These are phyloP conservation scores for Raphicerus campestris DNA, from an alignment of 2,113 vertebrate species.

Conservation along the genomic window DNA sequence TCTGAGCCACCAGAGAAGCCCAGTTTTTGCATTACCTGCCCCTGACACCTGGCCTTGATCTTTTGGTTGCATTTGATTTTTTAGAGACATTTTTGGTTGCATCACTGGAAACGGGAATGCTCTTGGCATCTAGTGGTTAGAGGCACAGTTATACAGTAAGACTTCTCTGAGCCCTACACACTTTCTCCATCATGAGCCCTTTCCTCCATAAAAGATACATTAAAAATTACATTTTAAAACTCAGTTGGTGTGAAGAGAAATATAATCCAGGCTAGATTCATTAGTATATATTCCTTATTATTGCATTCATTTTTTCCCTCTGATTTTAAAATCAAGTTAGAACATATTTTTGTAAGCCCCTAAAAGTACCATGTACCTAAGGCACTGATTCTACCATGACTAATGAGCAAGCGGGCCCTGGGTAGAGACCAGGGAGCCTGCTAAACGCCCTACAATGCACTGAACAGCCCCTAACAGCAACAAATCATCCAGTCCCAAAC, in stretches of 20 bases:
- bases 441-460: accelerated
- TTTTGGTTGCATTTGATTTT: background rate
- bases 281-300: background rate
- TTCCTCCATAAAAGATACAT: background rate
- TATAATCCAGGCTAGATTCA: background rate
- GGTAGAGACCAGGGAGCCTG: background rate
- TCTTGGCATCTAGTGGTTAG: background rate
- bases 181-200: background rate
- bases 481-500: background rate
- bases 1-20: background rate
- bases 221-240: background rate
- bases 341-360: background rate
- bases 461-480: background rate
- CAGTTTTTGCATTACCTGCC: background rate
- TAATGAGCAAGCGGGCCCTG: accelerated
- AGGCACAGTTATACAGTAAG: accelerated
- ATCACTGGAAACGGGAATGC: background rate
- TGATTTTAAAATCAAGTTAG: background rate
- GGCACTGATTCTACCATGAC: accelerated
- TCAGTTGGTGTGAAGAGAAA: background rate
- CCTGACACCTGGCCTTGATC: background rate
- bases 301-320: background rate
- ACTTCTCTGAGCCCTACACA: background rate
- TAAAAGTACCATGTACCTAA: background rate
- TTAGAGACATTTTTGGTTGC: background rate